A percentile compares a stretch with the other conserved stretches of the same genome.
Conservation (phyloP, 1,140 invertebrate species). For the Caenorhabditis briggsae region DNA sequence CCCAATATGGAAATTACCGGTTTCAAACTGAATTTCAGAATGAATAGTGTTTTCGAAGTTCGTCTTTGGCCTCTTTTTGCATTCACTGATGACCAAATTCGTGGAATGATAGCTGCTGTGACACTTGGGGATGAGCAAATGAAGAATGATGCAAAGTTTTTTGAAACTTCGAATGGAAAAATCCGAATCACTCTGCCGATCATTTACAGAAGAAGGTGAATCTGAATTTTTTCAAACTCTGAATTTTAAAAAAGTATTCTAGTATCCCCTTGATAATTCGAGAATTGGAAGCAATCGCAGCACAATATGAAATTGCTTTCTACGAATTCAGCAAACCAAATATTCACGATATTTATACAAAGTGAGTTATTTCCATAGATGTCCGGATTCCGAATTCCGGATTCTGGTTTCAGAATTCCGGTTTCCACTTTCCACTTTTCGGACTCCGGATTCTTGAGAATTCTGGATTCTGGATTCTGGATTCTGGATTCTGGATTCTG, state of each 20-base stretch:
- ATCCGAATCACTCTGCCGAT: neutral
- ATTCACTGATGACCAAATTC: constrained; percentile 20
- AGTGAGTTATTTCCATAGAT: neutral
- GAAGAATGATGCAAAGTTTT: constrained; percentile 14
- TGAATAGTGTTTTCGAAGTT: constrained; percentile 29
- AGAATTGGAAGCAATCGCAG: neutral
- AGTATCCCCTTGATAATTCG: constrained; percentile 3
- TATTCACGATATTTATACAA: constrained; percentile 32
- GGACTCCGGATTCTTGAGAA: too few species aligned
- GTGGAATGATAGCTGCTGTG: constrained; percentile 2
- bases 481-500: too few species aligned
- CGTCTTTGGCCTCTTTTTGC: neutral
- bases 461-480: too few species aligned
- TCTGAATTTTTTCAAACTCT: too few species aligned
- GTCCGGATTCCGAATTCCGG: too few species aligned
- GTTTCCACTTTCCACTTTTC: too few species aligned
- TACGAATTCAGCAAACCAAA: constrained; percentile 12
- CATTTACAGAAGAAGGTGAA: constrained; percentile 2
- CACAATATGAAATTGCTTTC: neutral
- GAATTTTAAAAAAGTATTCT: neutral
- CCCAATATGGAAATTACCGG: too few species aligned
- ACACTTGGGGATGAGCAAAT: neutral
- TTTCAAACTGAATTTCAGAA: neutral
- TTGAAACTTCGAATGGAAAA: constrained; percentile 27
- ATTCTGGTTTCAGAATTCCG: neutral